Evolutionary conservation across 2,797 vertebrate species (phyloP).

Genomic region (Loris lydekkerianus): DNA sequence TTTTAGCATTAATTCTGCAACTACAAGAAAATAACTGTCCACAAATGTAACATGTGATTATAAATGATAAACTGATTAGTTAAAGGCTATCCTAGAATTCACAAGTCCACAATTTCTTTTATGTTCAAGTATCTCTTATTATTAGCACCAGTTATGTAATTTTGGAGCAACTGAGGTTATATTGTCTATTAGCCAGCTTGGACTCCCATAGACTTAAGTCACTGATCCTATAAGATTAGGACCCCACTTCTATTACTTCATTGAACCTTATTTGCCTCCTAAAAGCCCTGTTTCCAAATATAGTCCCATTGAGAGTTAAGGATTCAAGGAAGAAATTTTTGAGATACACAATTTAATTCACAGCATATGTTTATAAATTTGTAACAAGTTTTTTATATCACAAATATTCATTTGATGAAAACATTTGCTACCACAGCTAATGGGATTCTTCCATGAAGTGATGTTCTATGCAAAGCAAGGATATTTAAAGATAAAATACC

Average conservation of each 20-base stretch:
- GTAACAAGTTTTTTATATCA: background rate
- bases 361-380: background rate
- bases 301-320: background rate
- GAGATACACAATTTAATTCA: background rate
- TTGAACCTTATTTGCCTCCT: background rate
- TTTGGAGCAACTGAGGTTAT: background rate
- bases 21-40: background rate
- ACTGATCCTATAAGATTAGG: background rate
- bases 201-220: too few relatives aligned
- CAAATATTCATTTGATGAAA: constrained; percentile 3
- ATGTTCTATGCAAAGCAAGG: constrained; percentile 30
- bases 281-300: background rate
- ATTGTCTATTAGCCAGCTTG: background rate
- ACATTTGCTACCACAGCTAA: constrained; percentile 15
- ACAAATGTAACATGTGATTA: background rate
- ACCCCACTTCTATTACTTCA: background rate
- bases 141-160: background rate
- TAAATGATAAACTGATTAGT: background rate
- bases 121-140: constrained; percentile 2
- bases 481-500: constrained; percentile 55
- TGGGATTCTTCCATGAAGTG: background rate
- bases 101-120: background rate
- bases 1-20: constrained; percentile 47
- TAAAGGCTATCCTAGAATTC: constrained; percentile 16
- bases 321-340: background rate